phyloP scores from a whole-genome alignment of 1,140 invertebrate species.

The Heliothis virescens region DNA sequence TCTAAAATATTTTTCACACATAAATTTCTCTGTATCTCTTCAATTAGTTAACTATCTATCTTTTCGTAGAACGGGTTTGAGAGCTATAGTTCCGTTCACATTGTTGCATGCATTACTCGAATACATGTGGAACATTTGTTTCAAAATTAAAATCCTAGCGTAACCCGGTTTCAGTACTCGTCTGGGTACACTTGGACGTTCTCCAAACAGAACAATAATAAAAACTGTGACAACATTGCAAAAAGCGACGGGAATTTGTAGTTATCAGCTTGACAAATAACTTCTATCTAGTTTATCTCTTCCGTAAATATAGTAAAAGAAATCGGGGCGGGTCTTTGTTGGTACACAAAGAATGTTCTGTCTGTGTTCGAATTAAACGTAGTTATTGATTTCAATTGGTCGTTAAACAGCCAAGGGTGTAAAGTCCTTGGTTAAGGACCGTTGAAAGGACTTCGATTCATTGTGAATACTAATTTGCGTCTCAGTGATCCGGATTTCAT shows the following conservation, averaged over 20 bases:
- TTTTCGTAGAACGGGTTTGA: constrained; percentile 1
- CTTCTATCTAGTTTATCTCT: constrained; percentile 7
- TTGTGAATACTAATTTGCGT: not conserved
- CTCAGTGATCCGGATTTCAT: not conserved
- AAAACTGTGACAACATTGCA: constrained; percentile 12
- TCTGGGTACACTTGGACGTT: constrained; percentile 6
- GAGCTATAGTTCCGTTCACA: constrained; percentile 5
- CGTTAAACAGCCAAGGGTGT: too few species aligned
- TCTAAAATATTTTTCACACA: not conserved
- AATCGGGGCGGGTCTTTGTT: constrained; percentile 7
- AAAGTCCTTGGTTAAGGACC: too few species aligned
- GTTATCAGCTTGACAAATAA: constrained; percentile 21
- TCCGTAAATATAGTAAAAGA: constrained; percentile 28
- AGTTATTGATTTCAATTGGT: too few species aligned
- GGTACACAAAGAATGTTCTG: constrained; percentile 25
- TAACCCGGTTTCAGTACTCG: not conserved
- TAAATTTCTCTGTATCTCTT: constrained; percentile 2
- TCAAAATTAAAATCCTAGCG: not conserved
- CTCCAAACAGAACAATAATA: constrained; percentile 32
- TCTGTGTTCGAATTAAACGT: not conserved
- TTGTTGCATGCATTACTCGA: not conserved
- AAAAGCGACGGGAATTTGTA: constrained; percentile 8
- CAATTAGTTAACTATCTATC: constrained; percentile 13
- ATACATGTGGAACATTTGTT: not conserved
- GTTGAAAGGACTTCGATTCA: too few species aligned